Evolutionary conservation across 2,113 vertebrate genomes (phyloP).

Genomic region (Chaetura pelagica): DNA sequence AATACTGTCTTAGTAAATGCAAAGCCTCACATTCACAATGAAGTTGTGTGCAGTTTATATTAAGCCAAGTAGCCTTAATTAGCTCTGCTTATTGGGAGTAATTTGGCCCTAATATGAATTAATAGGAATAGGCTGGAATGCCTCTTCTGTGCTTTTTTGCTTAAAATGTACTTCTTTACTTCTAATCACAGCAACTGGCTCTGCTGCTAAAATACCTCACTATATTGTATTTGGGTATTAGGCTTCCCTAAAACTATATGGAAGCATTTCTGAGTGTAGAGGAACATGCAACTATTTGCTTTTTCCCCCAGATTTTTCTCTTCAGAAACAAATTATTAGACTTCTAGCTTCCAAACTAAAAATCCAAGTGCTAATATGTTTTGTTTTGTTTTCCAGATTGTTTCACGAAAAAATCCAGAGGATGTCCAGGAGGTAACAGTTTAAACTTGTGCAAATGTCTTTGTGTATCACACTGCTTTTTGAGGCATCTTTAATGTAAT

Average conservation of each 20-base stretch:
- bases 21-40: neutral
- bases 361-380: conserved; percentile 5
- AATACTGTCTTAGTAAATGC: neutral
- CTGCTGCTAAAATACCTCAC: neutral
- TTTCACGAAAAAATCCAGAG: conserved; percentile 95
- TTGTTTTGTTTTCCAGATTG: conserved; percentile 84
- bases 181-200: neutral
- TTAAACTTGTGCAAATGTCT: conserved; percentile 55
- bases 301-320: neutral
- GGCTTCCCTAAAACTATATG: neutral
- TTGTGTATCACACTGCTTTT: neutral
- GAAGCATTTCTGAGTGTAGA: neutral
- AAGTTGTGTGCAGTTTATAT: neutral
- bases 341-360: neutral
- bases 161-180: accelerated
- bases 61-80: neutral
- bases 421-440: conserved; percentile 96
- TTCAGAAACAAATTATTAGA: neutral
- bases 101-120: neutral
- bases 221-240: neutral
- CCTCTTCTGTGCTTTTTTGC: neutral
- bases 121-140: neutral
- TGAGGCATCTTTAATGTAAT: conserved; percentile 34
- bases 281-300: neutral
- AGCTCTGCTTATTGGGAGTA: neutral